Conservation (phyloP, 2,113 vertebrate species). For the mouse (Mus musculus) region GRCm39 chr5:4915501-4916000, state of each 20-base stretch:
- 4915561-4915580: not conserved
- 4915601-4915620: conserved; percentile 43
- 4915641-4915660: conserved; percentile 47
- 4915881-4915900: conserved; percentile 55
- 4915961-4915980: accelerated
- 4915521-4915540: not conserved
- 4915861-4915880: not conserved
- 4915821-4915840: conserved; percentile 35
- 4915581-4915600: conserved; percentile 9
- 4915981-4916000: accelerated
- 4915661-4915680: not conserved
- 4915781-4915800: not conserved
- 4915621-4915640: not conserved
- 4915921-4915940: accelerated
- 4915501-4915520: not conserved
- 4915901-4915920: not conserved
- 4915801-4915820: not conserved
- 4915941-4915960: not conserved
- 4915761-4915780: not conserved
- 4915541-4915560: not conserved
- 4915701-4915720: not conserved
- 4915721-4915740: not conserved
- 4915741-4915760: not conserved
- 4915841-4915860: conserved; percentile 22
- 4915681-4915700: not conserved